Evolutionary conservation across 2,888 invertebrate genomes (phyloP), one percentile per base, ranked within the genome.

Genomic region (Agrotis clavis): DNA sequence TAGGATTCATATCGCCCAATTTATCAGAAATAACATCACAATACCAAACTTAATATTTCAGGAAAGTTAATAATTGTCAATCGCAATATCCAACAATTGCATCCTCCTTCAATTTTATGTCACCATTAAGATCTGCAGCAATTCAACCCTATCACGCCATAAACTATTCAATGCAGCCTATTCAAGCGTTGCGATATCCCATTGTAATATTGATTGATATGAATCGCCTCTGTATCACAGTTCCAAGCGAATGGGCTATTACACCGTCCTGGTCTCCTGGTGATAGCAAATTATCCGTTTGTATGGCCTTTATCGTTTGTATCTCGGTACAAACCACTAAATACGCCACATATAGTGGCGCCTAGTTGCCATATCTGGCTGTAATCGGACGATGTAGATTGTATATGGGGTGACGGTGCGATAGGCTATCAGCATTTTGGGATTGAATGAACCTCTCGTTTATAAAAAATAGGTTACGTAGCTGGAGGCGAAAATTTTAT

Each of bases 161-260:
- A 75, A 69, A 81, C 60, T 48, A 79, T 81, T 67, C 66, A 70
- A 19, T 61, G 63, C 57, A 63, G 48, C 25, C 62, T 48, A 76
- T 79, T 67, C 70, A 66, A 61, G 61, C 66, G 71, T 53, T 53
- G 54, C 71, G 63, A 62, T 59, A 71, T 66, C 51, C 77, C 67
- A 82, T 82, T 77, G 71, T 81, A 66, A 53, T 77, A 80, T 82
- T 80, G 82, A 80, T 82, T 82, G 78, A 80, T 82, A 64, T 69
- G 53, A 77, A 72, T 77, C 66, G 70, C 13, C 19, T 25, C 67
- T 41, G 63, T 64, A 69, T 77, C 66, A 64, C 63, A 56, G 72
- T 82, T 69, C 25, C 72, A 53, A 78, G 62, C 57, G 65, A 77
- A 81, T 77, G 45, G 79, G 19, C 78, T 64, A 80, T 78, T 72